A percentile compares a stretch with the other conserved stretches of the same genome.
Conservation (phyloP, 2,113 vertebrate species). For the Pantherophis guttatus region DNA sequence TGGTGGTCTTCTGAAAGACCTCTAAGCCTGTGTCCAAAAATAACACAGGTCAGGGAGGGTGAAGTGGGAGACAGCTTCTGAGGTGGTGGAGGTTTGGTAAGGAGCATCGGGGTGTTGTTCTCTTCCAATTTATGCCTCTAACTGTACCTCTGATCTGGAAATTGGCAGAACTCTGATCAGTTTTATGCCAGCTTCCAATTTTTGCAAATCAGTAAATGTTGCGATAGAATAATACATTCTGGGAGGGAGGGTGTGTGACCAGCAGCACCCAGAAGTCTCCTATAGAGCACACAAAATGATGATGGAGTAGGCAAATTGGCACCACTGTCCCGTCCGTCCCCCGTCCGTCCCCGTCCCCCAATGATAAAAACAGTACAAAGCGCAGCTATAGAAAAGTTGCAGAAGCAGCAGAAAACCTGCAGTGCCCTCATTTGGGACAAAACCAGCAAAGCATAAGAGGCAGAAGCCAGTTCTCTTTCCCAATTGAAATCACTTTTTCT, state of each 20-base stretch:
- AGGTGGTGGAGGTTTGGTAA: neutral
- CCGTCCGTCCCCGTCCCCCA: neutral
- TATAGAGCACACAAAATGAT: neutral
- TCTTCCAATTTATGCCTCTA: neutral
- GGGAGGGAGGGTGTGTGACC: neutral
- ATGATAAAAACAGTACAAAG: neutral
- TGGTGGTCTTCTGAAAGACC: neutral
- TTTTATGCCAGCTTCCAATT: neutral
- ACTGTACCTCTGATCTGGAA: neutral
- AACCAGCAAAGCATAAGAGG: neutral
- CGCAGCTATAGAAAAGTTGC: neutral
- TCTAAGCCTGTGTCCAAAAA: neutral
- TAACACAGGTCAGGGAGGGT: neutral
- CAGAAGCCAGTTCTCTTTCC: neutral
- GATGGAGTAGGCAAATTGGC: neutral
- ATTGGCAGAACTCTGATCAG: neutral
- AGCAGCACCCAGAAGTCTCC: neutral
- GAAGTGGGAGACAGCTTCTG: neutral
- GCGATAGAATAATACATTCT: neutral
- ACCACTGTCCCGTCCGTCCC: neutral
- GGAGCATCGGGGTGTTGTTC: neutral
- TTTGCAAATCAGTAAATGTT: neutral
- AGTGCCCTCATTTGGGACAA: neutral
- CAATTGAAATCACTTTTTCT: neutral
- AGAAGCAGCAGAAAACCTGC: neutral